These are phyloP conservation scores for Tetrapedia diversipes DNA, from an alignment of 2,888 invertebrate genomes.

Conservation along the genomic window DNA sequence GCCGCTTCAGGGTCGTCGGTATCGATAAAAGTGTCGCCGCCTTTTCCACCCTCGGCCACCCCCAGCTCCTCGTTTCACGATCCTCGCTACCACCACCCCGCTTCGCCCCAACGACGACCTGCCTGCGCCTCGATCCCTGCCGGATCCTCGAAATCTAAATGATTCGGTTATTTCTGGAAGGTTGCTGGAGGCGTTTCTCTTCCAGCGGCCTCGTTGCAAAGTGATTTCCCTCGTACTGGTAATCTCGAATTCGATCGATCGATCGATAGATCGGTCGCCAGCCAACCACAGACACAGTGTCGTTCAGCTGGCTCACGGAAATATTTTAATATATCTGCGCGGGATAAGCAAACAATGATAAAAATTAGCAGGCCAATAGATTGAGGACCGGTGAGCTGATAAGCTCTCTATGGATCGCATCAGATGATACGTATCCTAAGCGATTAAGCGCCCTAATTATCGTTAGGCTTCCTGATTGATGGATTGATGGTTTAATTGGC, in stretches of 20 bases:
- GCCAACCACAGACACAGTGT: slow-evolving; percentile 7
- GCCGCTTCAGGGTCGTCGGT: slow-evolving; percentile 52
- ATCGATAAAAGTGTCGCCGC: slow-evolving; percentile 70
- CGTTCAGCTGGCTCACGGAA: neutral
- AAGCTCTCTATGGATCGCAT: neutral
- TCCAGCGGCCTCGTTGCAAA: slow-evolving; percentile 69
- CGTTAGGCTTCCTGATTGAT: too few relatives aligned
- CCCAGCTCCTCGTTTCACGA: slow-evolving; percentile 46
- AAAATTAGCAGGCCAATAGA: slow-evolving; percentile 15
- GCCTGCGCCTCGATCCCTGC: slow-evolving; percentile 44
- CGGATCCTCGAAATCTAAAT: slow-evolving; percentile 70
- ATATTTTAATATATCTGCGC: slow-evolving; percentile 29
- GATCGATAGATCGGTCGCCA: slow-evolving; percentile 45
- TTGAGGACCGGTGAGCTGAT: neutral
- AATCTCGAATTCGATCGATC: slow-evolving; percentile 75
- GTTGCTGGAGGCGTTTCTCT: slow-evolving; percentile 69
- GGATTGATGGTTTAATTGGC: too few relatives aligned
- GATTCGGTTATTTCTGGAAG: slow-evolving; percentile 74
- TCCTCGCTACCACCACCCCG: slow-evolving; percentile 48
- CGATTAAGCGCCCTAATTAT: too few relatives aligned
- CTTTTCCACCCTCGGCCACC: slow-evolving; percentile 42
- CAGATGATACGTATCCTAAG: too few relatives aligned
- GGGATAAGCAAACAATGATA: slow-evolving; percentile 35
- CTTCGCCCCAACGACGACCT: slow-evolving; percentile 50
- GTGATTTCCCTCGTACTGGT: slow-evolving; percentile 78